Percentiles rank a stretch among this genome's conserved stretches.
phyloP scores from a whole-genome alignment of 2,888 invertebrate species.

The Lycia hirtaria region DNA sequence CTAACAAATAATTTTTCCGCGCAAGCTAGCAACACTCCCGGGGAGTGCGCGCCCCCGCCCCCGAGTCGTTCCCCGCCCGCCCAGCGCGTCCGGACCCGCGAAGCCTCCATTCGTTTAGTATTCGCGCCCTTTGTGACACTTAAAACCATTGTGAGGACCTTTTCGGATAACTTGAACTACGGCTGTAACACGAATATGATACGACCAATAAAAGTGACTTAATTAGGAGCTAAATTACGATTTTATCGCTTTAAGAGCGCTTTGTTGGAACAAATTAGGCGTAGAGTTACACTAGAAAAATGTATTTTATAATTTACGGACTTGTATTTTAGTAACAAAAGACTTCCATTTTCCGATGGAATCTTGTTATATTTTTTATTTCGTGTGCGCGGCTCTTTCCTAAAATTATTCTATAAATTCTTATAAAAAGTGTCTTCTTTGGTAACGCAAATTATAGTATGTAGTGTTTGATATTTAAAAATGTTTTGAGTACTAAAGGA shows the following conservation, averaged over 20 bases:
- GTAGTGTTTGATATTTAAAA: too few relatives aligned
- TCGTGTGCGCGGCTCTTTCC: not conserved
- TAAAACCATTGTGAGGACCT: conserved; percentile 78
- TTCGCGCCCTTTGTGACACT: conserved; percentile 84
- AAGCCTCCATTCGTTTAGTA: conserved; percentile 78
- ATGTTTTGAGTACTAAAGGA: too few relatives aligned
- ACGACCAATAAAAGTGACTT: conserved; percentile 37
- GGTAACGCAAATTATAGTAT: too few relatives aligned
- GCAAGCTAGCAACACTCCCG: conserved; percentile 18
- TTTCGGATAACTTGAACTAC: conserved; percentile 57
- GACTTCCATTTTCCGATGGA: not conserved
- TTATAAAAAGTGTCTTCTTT: too few relatives aligned
- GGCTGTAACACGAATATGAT: conserved; percentile 53
- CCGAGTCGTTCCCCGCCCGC: conserved; percentile 40
- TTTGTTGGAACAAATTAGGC: conserved; percentile 24
- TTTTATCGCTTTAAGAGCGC: conserved; percentile 31
- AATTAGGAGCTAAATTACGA: conserved; percentile 38
- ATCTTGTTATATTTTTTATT: not conserved
- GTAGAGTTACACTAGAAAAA: conserved; percentile 10
- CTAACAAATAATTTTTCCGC: not conserved
- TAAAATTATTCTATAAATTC: too few relatives aligned
- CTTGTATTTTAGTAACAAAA: conserved; percentile 1
- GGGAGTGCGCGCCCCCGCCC: conserved; percentile 27
- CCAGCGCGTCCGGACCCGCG: conserved; percentile 50
- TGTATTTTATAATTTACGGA: conserved; percentile 7